phyloP scores from a whole-genome alignment of 2,888 invertebrate genomes.

The Calliphora vomitoria region DNA sequence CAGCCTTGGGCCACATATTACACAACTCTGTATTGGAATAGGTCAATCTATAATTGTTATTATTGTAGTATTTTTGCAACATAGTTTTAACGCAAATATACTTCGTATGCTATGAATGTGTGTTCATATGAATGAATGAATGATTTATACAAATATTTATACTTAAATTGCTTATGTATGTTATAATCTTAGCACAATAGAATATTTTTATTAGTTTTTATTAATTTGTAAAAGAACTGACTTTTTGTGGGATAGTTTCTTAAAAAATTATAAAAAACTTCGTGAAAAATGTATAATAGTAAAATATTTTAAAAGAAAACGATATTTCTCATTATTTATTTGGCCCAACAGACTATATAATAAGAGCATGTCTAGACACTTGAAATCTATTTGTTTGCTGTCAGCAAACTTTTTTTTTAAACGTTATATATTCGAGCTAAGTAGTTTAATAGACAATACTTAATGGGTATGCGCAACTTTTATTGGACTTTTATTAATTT shows the following conservation, averaged over 20 bases:
- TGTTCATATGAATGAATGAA: too few relatives aligned
- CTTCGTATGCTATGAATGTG: too few relatives aligned
- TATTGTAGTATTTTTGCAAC: not conserved
- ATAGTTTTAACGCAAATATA: not conserved
- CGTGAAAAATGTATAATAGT: too few relatives aligned
- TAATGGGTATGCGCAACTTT: not conserved
- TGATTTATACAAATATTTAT: not conserved
- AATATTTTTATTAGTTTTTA: not conserved
- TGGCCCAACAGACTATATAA: too few relatives aligned
- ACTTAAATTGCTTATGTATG: not conserved
- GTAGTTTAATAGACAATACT: not conserved
- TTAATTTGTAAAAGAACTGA: not conserved
- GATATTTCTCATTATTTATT: too few relatives aligned
- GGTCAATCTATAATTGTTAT: conserved; percentile 5
- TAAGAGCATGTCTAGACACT: not conserved
- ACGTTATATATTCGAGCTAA: not conserved
- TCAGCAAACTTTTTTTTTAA: not conserved
- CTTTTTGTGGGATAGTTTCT: too few relatives aligned
- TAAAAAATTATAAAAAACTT: too few relatives aligned
- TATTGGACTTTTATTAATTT: conserved; percentile 13
- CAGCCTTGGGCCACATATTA: not conserved
- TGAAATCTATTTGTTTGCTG: not conserved
- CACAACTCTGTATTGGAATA: not conserved
- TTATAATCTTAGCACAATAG: not conserved
- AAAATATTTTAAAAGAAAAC: too few relatives aligned